phyloP scores from a whole-genome alignment of 2,113 vertebrate species.

The Pogonocichla stellata region DNA sequence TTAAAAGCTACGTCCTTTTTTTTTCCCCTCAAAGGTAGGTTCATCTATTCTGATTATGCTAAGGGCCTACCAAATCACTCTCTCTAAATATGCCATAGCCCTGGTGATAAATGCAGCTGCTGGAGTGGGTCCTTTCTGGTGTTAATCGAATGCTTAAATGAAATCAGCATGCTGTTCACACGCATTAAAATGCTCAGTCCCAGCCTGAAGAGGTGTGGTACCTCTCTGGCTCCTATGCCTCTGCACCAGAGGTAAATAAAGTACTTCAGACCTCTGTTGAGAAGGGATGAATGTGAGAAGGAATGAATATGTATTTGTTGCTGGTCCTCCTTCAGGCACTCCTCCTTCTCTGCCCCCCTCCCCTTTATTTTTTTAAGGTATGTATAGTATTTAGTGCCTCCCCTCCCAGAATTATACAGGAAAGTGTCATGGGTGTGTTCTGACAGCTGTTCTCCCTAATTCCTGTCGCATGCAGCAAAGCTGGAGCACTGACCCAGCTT shows the following conservation, averaged over 20 bases:
- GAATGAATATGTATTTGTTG: background rate
- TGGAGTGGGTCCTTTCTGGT: conserved; percentile 47
- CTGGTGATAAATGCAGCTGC: conserved; percentile 50
- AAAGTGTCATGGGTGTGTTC: accelerated
- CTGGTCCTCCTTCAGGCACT: background rate
- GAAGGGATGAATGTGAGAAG: background rate
- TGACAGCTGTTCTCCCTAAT: background rate
- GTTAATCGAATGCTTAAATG: conserved; percentile 58
- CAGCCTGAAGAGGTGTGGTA: background rate
- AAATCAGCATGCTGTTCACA: conserved; percentile 35
- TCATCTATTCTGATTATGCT: conserved; percentile 62
- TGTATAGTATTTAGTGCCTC: background rate
- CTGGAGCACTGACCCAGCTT: background rate
- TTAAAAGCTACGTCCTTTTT: background rate
- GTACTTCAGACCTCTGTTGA: background rate
- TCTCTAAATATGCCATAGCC: conserved; percentile 40
- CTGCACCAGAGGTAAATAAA: conserved; percentile 48
- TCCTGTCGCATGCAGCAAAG: background rate
- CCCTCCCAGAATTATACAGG: background rate
- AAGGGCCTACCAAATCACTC: conserved; percentile 47
- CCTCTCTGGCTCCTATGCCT: background rate
- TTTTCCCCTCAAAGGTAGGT: background rate
- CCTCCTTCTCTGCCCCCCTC: accelerated
- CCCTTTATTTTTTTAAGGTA: background rate
- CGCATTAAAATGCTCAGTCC: conserved; percentile 24